phyloP scores from a whole-genome alignment of 2,797 vertebrate species.

The Spinus olivaceus region DNA sequence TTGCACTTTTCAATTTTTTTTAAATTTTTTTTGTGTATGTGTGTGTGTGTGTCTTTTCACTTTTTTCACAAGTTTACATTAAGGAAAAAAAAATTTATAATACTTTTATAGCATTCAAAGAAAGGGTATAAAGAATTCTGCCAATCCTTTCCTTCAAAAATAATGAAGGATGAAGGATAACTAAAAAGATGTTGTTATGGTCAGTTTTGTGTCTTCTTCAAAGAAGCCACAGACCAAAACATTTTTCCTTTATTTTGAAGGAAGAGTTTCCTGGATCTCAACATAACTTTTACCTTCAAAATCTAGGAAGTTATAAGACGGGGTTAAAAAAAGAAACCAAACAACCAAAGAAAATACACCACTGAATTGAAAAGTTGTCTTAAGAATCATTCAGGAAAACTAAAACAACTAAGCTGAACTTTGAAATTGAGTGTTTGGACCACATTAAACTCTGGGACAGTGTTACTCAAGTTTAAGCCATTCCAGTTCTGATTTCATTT shows the following conservation, averaged over 20 bases:
- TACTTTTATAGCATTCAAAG: neutral
- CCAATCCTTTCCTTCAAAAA: neutral
- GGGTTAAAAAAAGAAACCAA: neutral
- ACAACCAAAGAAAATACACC: neutral
- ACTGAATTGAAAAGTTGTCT: neutral
- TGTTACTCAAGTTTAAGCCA: neutral
- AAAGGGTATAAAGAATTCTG: neutral
- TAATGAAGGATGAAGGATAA: neutral
- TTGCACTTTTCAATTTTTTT: neutral
- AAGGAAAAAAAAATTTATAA: neutral
- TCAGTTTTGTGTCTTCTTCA: neutral
- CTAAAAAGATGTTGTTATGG: neutral
- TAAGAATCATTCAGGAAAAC: neutral
- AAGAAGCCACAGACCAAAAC: neutral
- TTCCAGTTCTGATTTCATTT: slow-evolving; percentile 21
- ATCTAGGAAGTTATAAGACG: neutral
- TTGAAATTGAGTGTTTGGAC: neutral
- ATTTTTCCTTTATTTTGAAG: neutral
- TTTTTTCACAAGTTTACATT: neutral
- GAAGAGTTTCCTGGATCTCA: neutral
- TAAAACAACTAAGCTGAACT: neutral
- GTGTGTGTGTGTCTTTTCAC: neutral
- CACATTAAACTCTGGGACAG: neutral
- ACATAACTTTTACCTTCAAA: neutral
- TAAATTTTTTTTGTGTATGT: neutral